A percentile compares a stretch with the other conserved stretches of the same genome.
These are phyloP conservation scores for Xenotilapia longispinis DNA, from an alignment of 2,113 vertebrate species.

Conservation along the genomic window DNA sequence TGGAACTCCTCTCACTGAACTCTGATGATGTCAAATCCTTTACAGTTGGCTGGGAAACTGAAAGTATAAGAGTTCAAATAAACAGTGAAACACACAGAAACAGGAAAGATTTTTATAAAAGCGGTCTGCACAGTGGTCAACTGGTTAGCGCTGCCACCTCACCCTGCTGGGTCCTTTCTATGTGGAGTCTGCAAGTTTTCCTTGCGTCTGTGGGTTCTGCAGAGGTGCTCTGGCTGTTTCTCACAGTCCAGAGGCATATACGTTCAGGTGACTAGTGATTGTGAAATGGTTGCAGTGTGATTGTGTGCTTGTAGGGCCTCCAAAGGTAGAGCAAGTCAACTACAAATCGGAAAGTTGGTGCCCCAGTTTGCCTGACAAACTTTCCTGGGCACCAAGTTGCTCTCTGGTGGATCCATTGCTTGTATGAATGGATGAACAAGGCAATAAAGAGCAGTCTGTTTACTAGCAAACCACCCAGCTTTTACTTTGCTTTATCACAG, in stretches of 20 bases:
- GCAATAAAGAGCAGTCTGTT: neutral
- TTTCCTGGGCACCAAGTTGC: neutral
- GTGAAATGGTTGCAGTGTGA: neutral
- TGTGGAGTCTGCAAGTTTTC: neutral
- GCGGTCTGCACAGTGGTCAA: neutral
- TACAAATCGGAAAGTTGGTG: fast-evolving
- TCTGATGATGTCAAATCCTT: neutral
- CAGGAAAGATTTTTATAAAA: neutral
- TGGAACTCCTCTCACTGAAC: neutral
- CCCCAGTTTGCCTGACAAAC: neutral
- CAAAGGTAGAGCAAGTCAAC: neutral
- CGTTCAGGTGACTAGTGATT: neutral
- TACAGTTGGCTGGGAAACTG: neutral
- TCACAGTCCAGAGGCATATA: neutral
- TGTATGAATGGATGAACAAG: neutral
- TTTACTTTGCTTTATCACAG: neutral
- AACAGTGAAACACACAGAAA: neutral
- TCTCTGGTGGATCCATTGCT: neutral
- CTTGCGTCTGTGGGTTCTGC: neutral
- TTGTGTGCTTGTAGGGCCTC: neutral
- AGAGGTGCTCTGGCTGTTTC: neutral
- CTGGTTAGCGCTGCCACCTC: neutral
- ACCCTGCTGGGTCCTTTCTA: neutral
- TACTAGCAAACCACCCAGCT: neutral
- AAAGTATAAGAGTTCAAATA: neutral